Conservation (phyloP, 1,140 invertebrate genomes). For the Phortica variegata region DNA sequence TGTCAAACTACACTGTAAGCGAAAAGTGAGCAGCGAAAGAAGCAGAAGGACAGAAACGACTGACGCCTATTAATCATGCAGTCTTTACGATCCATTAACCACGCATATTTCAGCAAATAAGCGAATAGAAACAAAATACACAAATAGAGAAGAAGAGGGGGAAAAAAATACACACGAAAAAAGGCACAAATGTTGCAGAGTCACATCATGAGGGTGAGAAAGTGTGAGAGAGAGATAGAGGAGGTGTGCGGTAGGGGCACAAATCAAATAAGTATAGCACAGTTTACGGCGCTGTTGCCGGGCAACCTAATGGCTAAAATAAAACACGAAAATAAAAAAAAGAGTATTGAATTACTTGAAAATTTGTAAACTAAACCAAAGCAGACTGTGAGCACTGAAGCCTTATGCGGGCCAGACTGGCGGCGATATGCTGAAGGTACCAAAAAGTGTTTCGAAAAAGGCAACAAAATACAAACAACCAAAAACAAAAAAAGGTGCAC, state of each 20-base stretch:
- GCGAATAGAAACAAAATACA: slow-evolving; percentile 33
- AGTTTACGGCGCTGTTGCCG: slow-evolving; percentile 11
- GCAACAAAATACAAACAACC: slow-evolving; percentile 13
- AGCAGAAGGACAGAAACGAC: slow-evolving; percentile 21
- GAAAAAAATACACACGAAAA: not conserved
- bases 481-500: too few relatives aligned
- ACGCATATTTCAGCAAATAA: slow-evolving; percentile 34
- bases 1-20: too few relatives aligned
- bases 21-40: not conserved
- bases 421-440: slow-evolving; percentile 55
- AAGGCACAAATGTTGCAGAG: not conserved
- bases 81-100: slow-evolving; percentile 50
- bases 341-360: too few relatives aligned
- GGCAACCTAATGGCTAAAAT: slow-evolving; percentile 45
- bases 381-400: too few relatives aligned
- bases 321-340: slow-evolving; percentile 13
- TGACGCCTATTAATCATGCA: slow-evolving; percentile 52
- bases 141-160: slow-evolving; percentile 1
- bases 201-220: not conserved
- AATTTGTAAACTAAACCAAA: too few relatives aligned
- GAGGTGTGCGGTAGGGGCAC: not conserved
- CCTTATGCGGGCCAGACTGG: too few relatives aligned
- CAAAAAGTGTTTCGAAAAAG: too few relatives aligned
- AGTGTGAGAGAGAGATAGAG: not conserved
- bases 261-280: too few relatives aligned